A percentile compares a stretch with the other conserved stretches of the same genome.
phyloP scores from a whole-genome alignment of 2,888 invertebrate genomes.

The Colostygia pectinataria region DNA sequence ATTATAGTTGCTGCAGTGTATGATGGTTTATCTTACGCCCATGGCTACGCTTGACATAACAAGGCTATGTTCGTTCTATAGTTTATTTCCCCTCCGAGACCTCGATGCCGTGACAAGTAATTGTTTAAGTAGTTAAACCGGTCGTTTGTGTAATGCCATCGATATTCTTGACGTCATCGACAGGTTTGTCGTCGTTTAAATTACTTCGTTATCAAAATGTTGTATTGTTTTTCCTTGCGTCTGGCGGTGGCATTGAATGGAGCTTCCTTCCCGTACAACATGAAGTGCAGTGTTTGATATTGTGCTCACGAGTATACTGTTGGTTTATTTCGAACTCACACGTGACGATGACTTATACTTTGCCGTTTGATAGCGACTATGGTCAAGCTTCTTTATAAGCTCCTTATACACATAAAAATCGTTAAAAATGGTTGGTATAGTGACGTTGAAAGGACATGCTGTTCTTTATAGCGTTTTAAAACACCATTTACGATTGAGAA shows the following conservation, averaged over 20 bases:
- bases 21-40: too few relatives aligned
- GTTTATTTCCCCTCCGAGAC: constrained; percentile 11
- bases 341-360: too few relatives aligned
- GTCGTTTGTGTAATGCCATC: constrained; percentile 28
- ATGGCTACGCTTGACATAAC: not conserved
- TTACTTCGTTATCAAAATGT: constrained; percentile 19
- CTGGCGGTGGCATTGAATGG: constrained; percentile 4
- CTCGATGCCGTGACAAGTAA: constrained; percentile 24
- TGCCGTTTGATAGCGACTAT: too few relatives aligned
- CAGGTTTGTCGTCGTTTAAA: constrained; percentile 20
- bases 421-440: too few relatives aligned
- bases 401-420: too few relatives aligned
- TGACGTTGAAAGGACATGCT: too few relatives aligned
- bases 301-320: too few relatives aligned
- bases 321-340: not conserved
- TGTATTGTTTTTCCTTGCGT: constrained; percentile 18
- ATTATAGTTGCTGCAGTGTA: too few relatives aligned
- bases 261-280: constrained; percentile 10
- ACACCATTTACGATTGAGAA: too few relatives aligned
- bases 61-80: constrained; percentile 8
- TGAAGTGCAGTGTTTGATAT: not conserved
- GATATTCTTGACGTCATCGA: constrained; percentile 33
- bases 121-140: constrained; percentile 33
- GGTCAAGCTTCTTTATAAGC: too few relatives aligned
- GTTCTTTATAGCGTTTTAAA: too few relatives aligned